Conservation (phyloP, 2,113 vertebrate genomes). For the Clarias gariepinus region DNA sequence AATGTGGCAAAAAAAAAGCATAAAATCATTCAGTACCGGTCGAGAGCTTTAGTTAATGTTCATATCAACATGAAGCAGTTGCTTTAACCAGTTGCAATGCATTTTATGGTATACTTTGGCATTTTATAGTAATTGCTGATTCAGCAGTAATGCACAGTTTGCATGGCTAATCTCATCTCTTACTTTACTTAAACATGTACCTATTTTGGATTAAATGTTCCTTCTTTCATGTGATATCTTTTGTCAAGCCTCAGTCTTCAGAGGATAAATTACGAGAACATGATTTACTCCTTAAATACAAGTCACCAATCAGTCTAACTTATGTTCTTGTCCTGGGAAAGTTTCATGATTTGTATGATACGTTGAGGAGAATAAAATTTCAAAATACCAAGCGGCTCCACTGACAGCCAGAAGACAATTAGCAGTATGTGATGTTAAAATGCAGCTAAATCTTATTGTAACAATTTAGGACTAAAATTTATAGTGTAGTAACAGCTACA, state of each 20-base stretch:
- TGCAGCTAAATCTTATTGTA: constrained; percentile 7
- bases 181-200: neutral
- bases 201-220: neutral
- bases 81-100: too few species aligned
- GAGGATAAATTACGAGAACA: neutral
- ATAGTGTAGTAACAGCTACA: constrained; percentile 27
- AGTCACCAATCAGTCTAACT: neutral
- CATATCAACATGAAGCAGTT: too few species aligned
- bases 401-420: constrained; percentile 14
- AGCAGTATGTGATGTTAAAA: constrained; percentile 28
- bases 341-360: neutral
- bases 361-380: constrained; percentile 1
- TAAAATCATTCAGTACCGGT: too few species aligned
- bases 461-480: constrained; percentile 4
- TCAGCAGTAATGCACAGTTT: neutral
- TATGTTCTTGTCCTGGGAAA: neutral
- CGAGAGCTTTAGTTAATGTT: too few species aligned
- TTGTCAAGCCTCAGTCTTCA: neutral
- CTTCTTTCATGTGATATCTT: neutral
- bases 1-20: too few species aligned
- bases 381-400: constrained; percentile 23
- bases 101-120: neutral
- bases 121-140: neutral
- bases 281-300: neutral
- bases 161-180: neutral